Evolutionary conservation across 1,140 invertebrate species (phyloP).

Genomic region (Drosophila ficusphila): DNA sequence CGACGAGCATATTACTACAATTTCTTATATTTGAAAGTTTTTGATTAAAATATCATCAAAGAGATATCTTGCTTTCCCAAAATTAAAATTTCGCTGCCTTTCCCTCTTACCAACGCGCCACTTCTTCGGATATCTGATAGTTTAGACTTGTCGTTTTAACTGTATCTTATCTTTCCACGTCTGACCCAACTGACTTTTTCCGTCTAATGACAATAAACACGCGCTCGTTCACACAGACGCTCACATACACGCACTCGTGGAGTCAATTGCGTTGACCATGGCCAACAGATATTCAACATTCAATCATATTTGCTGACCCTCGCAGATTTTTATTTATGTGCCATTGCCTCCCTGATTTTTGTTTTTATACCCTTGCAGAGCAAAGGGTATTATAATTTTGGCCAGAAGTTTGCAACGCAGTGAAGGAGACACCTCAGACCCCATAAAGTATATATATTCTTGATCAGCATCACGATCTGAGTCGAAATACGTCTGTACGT

Average conservation of each 20-base stretch:
- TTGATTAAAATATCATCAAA: neutral
- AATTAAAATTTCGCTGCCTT: slow-evolving; percentile 10
- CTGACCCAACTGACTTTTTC: slow-evolving; percentile 27
- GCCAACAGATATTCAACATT: slow-evolving; percentile 45
- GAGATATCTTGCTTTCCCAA: neutral
- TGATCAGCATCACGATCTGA: too few relatives aligned
- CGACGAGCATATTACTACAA: neutral
- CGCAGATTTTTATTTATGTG: slow-evolving; percentile 35
- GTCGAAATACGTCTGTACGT: too few relatives aligned
- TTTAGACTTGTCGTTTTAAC: slow-evolving; percentile 11
- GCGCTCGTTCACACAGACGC: slow-evolving; percentile 19
- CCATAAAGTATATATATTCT: too few relatives aligned
- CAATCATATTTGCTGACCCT: slow-evolving; percentile 54
- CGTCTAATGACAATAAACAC: slow-evolving; percentile 37
- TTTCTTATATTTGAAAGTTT: neutral
- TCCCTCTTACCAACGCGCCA: slow-evolving; percentile 14
- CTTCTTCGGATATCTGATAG: slow-evolving; percentile 5
- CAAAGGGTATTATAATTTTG: too few relatives aligned
- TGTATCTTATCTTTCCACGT: slow-evolving; percentile 28
- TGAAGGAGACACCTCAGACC: too few relatives aligned
- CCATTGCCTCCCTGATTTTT: slow-evolving; percentile 3
- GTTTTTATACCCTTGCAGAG: too few relatives aligned
- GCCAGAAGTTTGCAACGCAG: too few relatives aligned
- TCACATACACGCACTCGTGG: slow-evolving; percentile 19
- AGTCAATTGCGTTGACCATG: slow-evolving; percentile 47